These are phyloP conservation scores for Anoura caudifer DNA, from an alignment of 2,113 vertebrate species.

Conservation along the genomic window DNA sequence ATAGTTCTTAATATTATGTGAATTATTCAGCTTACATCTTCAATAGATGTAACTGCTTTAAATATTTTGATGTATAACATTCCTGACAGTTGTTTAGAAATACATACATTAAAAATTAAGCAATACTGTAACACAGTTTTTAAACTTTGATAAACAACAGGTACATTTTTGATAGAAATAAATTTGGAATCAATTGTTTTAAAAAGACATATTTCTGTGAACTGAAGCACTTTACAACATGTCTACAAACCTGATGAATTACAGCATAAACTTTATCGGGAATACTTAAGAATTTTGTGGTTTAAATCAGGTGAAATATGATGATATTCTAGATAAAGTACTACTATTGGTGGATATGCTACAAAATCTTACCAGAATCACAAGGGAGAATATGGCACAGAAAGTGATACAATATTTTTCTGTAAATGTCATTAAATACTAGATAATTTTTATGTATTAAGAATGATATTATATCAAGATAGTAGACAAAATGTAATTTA, in stretches of 20 bases:
- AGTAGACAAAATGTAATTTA: background rate
- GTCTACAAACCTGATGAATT: background rate
- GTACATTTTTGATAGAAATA: background rate
- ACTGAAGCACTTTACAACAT: background rate
- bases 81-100: background rate
- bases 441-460: background rate
- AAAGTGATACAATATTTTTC: background rate
- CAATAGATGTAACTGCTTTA: background rate
- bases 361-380: background rate
- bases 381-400: background rate
- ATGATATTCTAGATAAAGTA: background rate
- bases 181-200: background rate
- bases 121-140: background rate
- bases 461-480: background rate
- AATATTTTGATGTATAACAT: background rate
- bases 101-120: background rate
- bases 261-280: background rate
- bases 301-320: background rate
- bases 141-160: background rate
- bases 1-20: background rate
- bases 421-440: background rate
- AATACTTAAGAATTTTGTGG: background rate
- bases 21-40: background rate
- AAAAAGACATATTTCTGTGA: slow-evolving; percentile 21
- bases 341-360: background rate